phyloP scores from a whole-genome alignment of 2,113 vertebrate genomes.

The Pan troglodytes region NHGRI_mPanTro3-v2.1_pri NC_072402.2:11360001-11360500 shows the following conservation, averaged over 20 bases:
- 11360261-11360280: background rate
- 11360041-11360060: background rate
- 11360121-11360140: too few relatives aligned
- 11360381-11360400: background rate
- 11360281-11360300: too few relatives aligned
- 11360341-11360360: too few relatives aligned
- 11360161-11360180: background rate
- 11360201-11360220: accelerated
- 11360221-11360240: background rate
- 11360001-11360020: background rate
- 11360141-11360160: background rate
- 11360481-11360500: background rate
- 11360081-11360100: accelerated
- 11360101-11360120: accelerated
- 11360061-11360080: background rate
- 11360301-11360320: background rate
- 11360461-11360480: background rate
- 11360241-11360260: background rate
- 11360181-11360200: accelerated
- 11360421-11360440: background rate
- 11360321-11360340: accelerated
- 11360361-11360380: too few relatives aligned
- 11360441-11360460: background rate
- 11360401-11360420: background rate
- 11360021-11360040: background rate